phyloP scores from a whole-genome alignment of 1,140 invertebrate species.

The Vollenhovia emeryi region DNA sequence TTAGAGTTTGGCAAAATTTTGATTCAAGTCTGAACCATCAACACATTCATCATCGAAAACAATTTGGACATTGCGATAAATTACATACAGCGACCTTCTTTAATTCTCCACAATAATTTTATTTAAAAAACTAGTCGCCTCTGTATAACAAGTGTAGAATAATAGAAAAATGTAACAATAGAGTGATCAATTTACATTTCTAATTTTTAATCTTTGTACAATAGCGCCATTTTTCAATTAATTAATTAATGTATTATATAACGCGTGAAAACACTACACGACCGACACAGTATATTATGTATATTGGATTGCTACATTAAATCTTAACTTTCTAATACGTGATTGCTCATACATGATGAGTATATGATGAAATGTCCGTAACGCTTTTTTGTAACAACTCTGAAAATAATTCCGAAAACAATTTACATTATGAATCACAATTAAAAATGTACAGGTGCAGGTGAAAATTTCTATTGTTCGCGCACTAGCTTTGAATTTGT shows the following conservation, averaged over 20 bases:
- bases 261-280: constrained; percentile 8
- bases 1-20: not conserved
- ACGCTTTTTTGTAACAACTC: not conserved
- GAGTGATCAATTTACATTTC: not conserved
- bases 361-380: constrained; percentile 7
- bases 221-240: not conserved
- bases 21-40: not conserved
- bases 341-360: not conserved
- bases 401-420: not conserved
- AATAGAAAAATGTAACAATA: not conserved
- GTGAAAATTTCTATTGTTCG: constrained; percentile 3
- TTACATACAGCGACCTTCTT: too few species aligned
- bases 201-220: not conserved
- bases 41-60: not conserved
- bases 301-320: not conserved
- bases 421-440: not conserved
- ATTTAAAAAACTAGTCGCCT: not conserved
- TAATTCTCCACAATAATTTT: not conserved
- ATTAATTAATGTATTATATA: not conserved
- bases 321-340: constrained; percentile 32
- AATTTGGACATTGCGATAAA: not conserved
- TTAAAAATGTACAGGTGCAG: not conserved
- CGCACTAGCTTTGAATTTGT: not conserved
- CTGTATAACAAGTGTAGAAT: too few species aligned
- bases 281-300: not conserved